Evolutionary conservation across 2,797 vertebrate genomes (phyloP), one percentile per base, ranked within the genome.

Genomic region (Naso thynnoides): DNA sequence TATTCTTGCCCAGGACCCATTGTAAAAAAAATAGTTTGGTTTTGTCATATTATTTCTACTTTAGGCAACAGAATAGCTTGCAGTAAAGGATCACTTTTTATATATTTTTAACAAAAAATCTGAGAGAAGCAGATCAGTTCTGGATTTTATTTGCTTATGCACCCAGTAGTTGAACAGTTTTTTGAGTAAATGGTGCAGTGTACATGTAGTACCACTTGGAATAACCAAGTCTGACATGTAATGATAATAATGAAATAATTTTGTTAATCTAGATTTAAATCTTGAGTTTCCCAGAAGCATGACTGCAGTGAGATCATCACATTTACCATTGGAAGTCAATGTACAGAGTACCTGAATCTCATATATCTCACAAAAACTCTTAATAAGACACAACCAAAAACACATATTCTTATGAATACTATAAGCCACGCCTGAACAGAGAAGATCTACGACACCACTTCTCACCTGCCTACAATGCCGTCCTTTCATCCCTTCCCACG

Each of bases 221-320:
- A 61, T 54, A 15, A 57, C 27, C 26, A 26, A 47, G n/a, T 45
- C 54, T 31, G 9, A 19, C 0, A 49, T 59, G 7, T 52, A 26
- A 27, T 73, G 42, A 38, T 41, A 14, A 33, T 33, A 6, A 15
- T 42, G 23, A 42, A 24, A 1, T 8, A 23, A 19, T 50, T 19
- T 47, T 53, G 24, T 23, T 56, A 8, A 59, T 47, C 19, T 3
- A 41, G 53, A 65, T 27, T 68, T 72, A 61, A 24, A 33, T 42
- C 16, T 49, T 29, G 16, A 56, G 8, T 62, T 45, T 75, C 24
- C 41, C 19, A 53, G 23, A 59, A 18, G 18, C 6, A 18, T 42
- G 19, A 16, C 5, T 39, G 26, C 11, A 5, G 36, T 63, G 1
- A 58, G 38, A 48, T 68, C 10, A 23, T 42, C 14, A 42, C 23